A percentile compares a stretch with the other conserved stretches of the same genome.
Conservation (phyloP, 2,888 invertebrate genomes). For the Nematopogon swammerdamellus region DNA sequence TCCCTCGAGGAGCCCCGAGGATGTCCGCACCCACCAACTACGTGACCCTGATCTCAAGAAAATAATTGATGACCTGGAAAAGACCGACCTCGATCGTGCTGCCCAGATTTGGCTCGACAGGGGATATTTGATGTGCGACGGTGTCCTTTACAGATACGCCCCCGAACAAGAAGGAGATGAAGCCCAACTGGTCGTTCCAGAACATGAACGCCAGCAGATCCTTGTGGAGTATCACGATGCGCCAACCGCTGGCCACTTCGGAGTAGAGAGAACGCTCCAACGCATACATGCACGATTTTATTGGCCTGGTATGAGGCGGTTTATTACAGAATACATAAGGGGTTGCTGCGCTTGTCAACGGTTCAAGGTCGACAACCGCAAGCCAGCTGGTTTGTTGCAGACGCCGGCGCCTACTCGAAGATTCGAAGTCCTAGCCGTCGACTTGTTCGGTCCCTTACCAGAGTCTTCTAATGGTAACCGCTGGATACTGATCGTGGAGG, state of each 20-base stretch:
- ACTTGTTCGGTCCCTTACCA: conserved; percentile 16
- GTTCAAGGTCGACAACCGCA: no score
- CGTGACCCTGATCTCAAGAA: no score
- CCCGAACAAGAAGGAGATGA: background rate
- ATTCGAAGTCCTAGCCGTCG: conserved; percentile 2
- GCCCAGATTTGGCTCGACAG: background rate
- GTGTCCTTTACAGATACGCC: background rate
- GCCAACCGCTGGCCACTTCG: conserved; percentile 15
- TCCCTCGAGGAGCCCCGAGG: no score
- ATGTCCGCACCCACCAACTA: no score
- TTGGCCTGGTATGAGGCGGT: no score
- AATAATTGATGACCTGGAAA: no score
- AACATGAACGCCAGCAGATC: background rate
- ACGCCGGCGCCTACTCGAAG: no score
- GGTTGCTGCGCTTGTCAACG: no score
- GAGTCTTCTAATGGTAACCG: conserved; percentile 8
- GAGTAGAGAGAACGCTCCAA: conserved; percentile 8
- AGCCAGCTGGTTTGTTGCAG: no score
- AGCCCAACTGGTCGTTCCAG: background rate
- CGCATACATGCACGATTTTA: conserved; percentile 1
- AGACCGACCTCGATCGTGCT: no score
- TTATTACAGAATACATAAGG: no score
- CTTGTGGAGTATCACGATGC: conserved; percentile 12
- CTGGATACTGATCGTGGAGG: conserved; percentile 17
- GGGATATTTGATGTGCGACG: background rate